Evolutionary conservation across 2,113 vertebrate genomes (phyloP), one percentile per base, ranked within the genome.

Genomic region (Kryptolebias marmoratus): DNA sequence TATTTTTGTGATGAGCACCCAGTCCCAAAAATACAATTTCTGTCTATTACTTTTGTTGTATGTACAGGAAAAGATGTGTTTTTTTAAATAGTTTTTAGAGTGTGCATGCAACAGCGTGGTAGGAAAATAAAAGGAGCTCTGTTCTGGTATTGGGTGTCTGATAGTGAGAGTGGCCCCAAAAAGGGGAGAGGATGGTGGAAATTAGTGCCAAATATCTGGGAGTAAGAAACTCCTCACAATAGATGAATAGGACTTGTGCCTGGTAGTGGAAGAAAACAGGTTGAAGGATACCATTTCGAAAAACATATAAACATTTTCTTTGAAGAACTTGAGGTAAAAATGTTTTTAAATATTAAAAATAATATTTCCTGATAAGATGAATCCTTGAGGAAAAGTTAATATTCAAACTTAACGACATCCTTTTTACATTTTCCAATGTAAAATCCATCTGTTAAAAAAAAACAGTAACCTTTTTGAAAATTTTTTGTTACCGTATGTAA

Each of bases 151-250:
- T 58, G 54, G 45, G 44, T 71, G 47, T 69, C 16, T 39, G 30
- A 69, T 75, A 71, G 66, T 59, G 49, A 32, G 52, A 65, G 70
- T 58, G 61, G 67, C 50, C 72, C 54, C 58, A 71, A 64, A 80
- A 73, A 18, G 12, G 42, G 70, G 50, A 48, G 28, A 75, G 77
- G 53, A 30, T 55, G 15, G 45, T 70, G 58, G 58, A 75, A 81
- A 64, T 62, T 69, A 68, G 58, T 63, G 64, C 62, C 63, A 71
- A 65, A 32, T 76, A 85, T 81, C 12, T 84, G 64, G 74, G 72
- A 55, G 16, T 68, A 84, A 71, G 80, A 60, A 74, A 81, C 73
- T 61, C 53, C 44, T 63, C 58, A 81, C 69, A 85, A 75, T 80
- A 73, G 65, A 49, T 72, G 64, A 79, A 55, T 48, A 65, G 68